A percentile compares a stretch with the other conserved stretches of the same genome.
These are phyloP conservation scores for Paguma larvata DNA, from an alignment of 2,797 vertebrate genomes.

Conservation along the genomic window DNA sequence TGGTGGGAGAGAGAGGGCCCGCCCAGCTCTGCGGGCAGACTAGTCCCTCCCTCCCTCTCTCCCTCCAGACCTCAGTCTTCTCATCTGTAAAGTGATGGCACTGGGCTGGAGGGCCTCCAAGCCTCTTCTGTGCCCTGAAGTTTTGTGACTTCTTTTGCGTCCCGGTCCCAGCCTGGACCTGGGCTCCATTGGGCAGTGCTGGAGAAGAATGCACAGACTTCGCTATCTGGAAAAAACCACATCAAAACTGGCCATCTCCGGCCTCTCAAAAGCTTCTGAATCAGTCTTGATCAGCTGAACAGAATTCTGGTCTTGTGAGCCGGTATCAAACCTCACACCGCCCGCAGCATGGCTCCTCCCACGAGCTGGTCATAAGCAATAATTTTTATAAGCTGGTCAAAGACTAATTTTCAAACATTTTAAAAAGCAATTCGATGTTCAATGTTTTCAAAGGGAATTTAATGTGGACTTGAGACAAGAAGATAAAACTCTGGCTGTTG, in stretches of 20 bases:
- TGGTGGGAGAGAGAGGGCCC: not conserved
- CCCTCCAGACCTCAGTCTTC: not conserved
- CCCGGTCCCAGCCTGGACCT: not conserved
- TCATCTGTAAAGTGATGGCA: not conserved
- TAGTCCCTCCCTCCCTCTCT: not conserved
- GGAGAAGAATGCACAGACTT: not conserved
- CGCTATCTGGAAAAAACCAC: not conserved
- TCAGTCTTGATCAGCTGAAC: not conserved
- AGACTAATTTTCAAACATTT: slow-evolving; percentile 27
- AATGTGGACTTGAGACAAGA: not conserved
- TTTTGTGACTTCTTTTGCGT: not conserved
- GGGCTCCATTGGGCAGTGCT: not conserved
- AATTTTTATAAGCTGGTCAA: not conserved
- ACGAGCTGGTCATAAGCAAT: not conserved
- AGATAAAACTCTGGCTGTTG: not conserved
- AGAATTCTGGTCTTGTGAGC: not conserved
- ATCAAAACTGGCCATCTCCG: accelerated
- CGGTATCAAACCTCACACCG: not conserved
- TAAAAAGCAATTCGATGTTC: not conserved
- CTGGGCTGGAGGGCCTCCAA: not conserved
- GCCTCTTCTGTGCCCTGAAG: not conserved
- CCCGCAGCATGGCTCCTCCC: not conserved
- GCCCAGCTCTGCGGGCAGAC: not conserved
- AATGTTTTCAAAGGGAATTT: not conserved
- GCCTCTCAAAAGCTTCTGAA: not conserved